Evolutionary conservation across 2,888 invertebrate genomes (phyloP).

Genomic region (Melanchra persicariae): DNA sequence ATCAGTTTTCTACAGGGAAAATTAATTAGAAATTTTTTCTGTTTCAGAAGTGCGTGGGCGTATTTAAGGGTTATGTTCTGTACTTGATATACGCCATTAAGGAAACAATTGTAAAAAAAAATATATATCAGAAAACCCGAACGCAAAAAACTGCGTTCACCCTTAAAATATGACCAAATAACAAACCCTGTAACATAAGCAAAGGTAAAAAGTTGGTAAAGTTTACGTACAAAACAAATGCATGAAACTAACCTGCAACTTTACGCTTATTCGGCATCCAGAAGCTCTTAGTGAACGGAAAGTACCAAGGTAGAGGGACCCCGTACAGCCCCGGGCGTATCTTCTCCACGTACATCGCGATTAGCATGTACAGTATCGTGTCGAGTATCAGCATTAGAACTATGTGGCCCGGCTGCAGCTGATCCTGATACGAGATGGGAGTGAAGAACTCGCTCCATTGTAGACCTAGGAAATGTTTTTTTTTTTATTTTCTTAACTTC

Average conservation of each 20-base stretch:
- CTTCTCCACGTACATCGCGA: slow-evolving; percentile 97
- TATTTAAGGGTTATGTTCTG: no score
- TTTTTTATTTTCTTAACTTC: neutral
- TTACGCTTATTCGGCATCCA: slow-evolving; percentile 87
- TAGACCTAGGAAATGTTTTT: slow-evolving; percentile 82
- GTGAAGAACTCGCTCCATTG: slow-evolving; percentile 92
- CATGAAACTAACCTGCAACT: slow-evolving; percentile 77
- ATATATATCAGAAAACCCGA: no score
- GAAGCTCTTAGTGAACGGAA: slow-evolving; percentile 92
- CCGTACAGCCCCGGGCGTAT: slow-evolving; percentile 97
- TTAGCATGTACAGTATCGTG: slow-evolving; percentile 92
- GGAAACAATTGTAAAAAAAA: no score
- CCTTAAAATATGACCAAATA: no score
- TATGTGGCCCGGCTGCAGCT: slow-evolving; percentile 92
- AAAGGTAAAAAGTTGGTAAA: neutral
- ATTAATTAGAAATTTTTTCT: no score
- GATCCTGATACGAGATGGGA: slow-evolving; percentile 93
- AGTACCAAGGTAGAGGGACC: slow-evolving; percentile 96
- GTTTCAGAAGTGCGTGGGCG: no score
- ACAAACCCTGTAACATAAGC: no score
- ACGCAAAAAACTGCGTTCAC: no score
- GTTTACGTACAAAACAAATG: neutral
- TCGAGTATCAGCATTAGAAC: slow-evolving; percentile 94
- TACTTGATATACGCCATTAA: no score
- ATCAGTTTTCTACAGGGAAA: no score